Evolutionary conservation across 2,113 vertebrate genomes (phyloP).

Genomic region (Isurus oxyrinchus): DNA sequence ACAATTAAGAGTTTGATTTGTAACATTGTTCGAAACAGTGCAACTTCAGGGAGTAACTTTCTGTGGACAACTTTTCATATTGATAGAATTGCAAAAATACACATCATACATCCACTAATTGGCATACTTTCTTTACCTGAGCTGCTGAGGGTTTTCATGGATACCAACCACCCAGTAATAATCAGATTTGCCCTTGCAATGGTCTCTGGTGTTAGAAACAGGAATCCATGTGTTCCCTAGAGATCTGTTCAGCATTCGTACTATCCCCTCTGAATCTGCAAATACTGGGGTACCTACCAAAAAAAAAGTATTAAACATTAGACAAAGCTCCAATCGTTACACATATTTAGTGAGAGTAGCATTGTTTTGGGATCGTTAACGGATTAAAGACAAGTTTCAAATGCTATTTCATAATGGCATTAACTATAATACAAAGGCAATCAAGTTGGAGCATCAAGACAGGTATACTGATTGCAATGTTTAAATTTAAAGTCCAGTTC

Average conservation of each 20-base stretch:
- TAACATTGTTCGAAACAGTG: not conserved
- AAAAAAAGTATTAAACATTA: constrained; percentile 15
- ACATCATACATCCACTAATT: not conserved
- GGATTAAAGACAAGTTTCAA: not conserved
- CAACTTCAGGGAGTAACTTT: not conserved
- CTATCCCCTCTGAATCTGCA: constrained; percentile 77
- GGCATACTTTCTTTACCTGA: constrained; percentile 63
- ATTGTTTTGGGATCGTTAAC: not conserved
- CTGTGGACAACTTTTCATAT: not conserved
- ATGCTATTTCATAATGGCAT: not conserved
- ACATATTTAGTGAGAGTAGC: not conserved
- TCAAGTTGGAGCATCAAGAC: not conserved
- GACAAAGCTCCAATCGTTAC: not conserved
- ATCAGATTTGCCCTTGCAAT: constrained; percentile 86
- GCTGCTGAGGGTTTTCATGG: constrained; percentile 87
- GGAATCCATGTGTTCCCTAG: constrained; percentile 82
- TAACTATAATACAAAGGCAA: not conserved
- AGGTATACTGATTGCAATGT: not conserved
- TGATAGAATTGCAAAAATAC: not conserved
- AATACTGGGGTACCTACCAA: constrained; percentile 76
- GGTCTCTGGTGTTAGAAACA: constrained; percentile 76
- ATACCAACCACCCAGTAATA: constrained; percentile 91
- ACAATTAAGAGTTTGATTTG: not conserved
- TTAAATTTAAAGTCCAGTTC: not conserved
- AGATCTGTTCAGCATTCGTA: constrained; percentile 80